Evolutionary conservation across 1,140 invertebrate species (phyloP).

Genomic region (Drosophila sproati): DNA sequence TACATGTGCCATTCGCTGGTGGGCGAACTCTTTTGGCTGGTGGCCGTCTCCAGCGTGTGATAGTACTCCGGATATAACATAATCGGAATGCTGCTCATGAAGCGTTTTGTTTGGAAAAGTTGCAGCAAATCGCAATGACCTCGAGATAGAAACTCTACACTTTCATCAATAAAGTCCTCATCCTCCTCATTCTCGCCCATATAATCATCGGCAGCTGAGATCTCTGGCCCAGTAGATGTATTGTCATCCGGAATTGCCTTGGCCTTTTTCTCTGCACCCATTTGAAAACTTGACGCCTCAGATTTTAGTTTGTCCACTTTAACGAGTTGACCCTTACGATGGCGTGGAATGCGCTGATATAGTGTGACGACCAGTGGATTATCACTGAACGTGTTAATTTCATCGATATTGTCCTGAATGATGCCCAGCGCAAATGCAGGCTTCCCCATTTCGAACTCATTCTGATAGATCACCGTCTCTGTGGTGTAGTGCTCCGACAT

Average conservation of each 20-base stretch:
- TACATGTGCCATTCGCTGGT: constrained; percentile 72
- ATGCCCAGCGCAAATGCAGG: constrained; percentile 64
- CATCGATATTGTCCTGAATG: constrained; percentile 68
- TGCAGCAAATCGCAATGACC: constrained; percentile 74
- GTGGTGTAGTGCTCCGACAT: constrained; percentile 69
- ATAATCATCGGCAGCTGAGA: neutral
- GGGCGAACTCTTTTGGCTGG: constrained; percentile 43
- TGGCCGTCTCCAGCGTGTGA: neutral
- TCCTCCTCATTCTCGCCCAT: constrained; percentile 32
- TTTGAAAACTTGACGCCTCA: neutral
- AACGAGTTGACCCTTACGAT: constrained; percentile 20
- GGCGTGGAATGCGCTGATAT: constrained; percentile 61
- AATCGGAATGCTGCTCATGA: constrained; percentile 51
- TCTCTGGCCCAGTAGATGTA: no score
- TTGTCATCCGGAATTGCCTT: no score
- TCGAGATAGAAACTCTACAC: constrained; percentile 57
- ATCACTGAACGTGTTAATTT: constrained; percentile 70
- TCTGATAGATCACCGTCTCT: constrained; percentile 64
- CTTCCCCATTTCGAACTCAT: constrained; percentile 49
- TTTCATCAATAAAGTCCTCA: constrained; percentile 32
- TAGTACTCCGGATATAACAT: constrained; percentile 61
- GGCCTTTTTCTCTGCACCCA: neutral
- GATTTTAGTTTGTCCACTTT: neutral
- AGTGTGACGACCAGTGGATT: constrained; percentile 66
- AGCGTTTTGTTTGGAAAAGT: constrained; percentile 62